Evolutionary conservation across 2,797 vertebrate genomes (phyloP), one percentile per base, ranked within the genome.

Genomic region (Malurus splendens): DNA sequence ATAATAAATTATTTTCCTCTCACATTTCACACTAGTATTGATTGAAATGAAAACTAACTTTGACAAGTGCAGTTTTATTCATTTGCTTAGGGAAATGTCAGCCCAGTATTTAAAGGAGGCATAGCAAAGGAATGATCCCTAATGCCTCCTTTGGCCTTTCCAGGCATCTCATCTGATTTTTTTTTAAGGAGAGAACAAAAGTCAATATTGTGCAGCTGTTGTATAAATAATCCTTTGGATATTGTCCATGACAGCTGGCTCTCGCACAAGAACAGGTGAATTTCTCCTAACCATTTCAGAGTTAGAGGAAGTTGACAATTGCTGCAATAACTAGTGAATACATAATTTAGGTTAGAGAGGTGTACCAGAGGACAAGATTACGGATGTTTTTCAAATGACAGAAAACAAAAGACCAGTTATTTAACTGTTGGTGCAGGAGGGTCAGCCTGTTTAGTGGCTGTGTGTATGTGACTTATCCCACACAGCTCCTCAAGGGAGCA

Each of bases 231-330:
- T 52, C 23, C 19, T 75, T 55, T 83, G 66, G 36, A 48, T 75
- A 60, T 66, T 59, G 22, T 50, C 55, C 5, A 0, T 38, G 51
- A 61, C 30, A 75, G n/a, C 2, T 91, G 70, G 70, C 38, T 59
- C 2, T 62, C 27, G 20, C 5, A 23, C 20, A 86, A 42, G 70
- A 88, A 39, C 68, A 87, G 65, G 82, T 87, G 72, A 92, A 78
- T 61, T 86, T 18, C 51, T 72, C 45, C 38, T 20, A 80, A 66
- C 24, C 32, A 5, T 42, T 41, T 28, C 50, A 68, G 38, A 32
- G 45, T 59, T 78, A 72, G 66, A 90, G 90, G 84, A 93, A 89
- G 84, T 38, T 81, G 55, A 57, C 79, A 80, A 57, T 50, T 92
- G 48, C 55, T 36, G 48, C 65, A 90, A 71, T 80, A 86, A 66